phyloP scores from a whole-genome alignment of 2,797 vertebrate species.

The Tangara arthus region DNA sequence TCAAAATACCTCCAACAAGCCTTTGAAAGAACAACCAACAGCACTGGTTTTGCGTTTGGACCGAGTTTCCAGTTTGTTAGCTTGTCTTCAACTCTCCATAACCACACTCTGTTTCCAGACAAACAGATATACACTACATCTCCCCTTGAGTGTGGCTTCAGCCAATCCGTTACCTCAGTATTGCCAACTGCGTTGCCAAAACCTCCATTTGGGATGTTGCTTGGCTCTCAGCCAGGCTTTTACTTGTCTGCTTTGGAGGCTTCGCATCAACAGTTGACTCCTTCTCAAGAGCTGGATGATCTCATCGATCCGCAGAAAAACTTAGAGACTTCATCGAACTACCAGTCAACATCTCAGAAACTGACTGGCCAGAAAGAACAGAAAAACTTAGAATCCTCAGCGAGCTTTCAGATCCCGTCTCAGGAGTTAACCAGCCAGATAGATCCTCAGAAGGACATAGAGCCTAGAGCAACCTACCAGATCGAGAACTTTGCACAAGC shows the following conservation, averaged over 20 bases:
- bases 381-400: slow-evolving; percentile 81
- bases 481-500: slow-evolving; percentile 99
- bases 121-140: slow-evolving; percentile 93
- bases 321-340: slow-evolving; percentile 85
- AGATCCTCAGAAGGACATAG: slow-evolving; percentile 89
- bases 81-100: slow-evolving; percentile 88
- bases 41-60: slow-evolving; percentile 88
- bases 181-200: slow-evolving; percentile 91
- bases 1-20: slow-evolving; percentile 98
- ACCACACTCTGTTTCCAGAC: slow-evolving; percentile 90
- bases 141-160: slow-evolving; percentile 92
- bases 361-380: slow-evolving; percentile 88
- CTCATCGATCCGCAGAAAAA: slow-evolving; percentile 93
- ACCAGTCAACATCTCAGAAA: slow-evolving; percentile 90
- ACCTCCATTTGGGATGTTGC: slow-evolving; percentile 95
- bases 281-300: slow-evolving; percentile 98
- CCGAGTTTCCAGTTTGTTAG: slow-evolving; percentile 90
- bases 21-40: slow-evolving; percentile 96
- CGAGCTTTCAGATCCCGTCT: slow-evolving; percentile 86
- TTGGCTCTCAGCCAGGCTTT: slow-evolving; percentile 90
- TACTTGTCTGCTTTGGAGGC: slow-evolving; percentile 91
- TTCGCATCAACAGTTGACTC: slow-evolving; percentile 96
- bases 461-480: slow-evolving; percentile 91
- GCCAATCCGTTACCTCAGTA: slow-evolving; percentile 91
- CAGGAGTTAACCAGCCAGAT: slow-evolving; percentile 89